Percentiles rank a stretch among this genome's conserved stretches.
Evolutionary conservation across 2,888 invertebrate species (phyloP).

Genomic region (Drosophila hamatofila): DNA sequence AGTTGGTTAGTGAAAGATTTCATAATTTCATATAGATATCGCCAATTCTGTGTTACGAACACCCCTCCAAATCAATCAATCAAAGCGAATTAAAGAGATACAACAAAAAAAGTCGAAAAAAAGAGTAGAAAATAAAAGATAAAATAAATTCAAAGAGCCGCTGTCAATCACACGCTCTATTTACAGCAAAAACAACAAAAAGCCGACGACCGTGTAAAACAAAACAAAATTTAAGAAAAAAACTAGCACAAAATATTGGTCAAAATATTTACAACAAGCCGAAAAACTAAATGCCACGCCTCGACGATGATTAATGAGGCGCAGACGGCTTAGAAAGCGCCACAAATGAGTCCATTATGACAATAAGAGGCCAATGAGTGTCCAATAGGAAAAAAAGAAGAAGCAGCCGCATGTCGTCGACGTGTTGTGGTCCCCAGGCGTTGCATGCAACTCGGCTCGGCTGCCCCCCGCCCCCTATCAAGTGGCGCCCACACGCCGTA

Average conservation of each 20-base stretch:
- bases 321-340: slow-evolving; percentile 63
- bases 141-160: slow-evolving; percentile 44
- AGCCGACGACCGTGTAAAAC: slow-evolving; percentile 61
- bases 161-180: slow-evolving; percentile 81
- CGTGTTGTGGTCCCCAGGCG: slow-evolving; percentile 54
- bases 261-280: slow-evolving; percentile 77
- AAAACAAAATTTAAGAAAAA: slow-evolving; percentile 39
- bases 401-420: slow-evolving; percentile 20
- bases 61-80: slow-evolving; percentile 69
- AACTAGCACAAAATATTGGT: slow-evolving; percentile 74
- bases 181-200: slow-evolving; percentile 72
- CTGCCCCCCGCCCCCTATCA: slow-evolving; percentile 21
- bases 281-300: slow-evolving; percentile 46
- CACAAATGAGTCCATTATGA: slow-evolving; percentile 57
- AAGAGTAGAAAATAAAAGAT: slow-evolving; percentile 24
- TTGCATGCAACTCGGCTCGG: slow-evolving; percentile 18
- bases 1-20: slow-evolving; percentile 43
- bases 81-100: slow-evolving; percentile 64
- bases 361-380: slow-evolving; percentile 26
- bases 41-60: slow-evolving; percentile 58
- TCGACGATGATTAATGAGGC: slow-evolving; percentile 65
- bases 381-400: slow-evolving; percentile 1
- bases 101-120: slow-evolving; percentile 14
- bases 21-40: slow-evolving; percentile 51
- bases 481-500: slow-evolving; percentile 73